Base-by-base conservation (phyloP, 2,113 vertebrate species). In the Melanostigma gelatinosum region DNA sequence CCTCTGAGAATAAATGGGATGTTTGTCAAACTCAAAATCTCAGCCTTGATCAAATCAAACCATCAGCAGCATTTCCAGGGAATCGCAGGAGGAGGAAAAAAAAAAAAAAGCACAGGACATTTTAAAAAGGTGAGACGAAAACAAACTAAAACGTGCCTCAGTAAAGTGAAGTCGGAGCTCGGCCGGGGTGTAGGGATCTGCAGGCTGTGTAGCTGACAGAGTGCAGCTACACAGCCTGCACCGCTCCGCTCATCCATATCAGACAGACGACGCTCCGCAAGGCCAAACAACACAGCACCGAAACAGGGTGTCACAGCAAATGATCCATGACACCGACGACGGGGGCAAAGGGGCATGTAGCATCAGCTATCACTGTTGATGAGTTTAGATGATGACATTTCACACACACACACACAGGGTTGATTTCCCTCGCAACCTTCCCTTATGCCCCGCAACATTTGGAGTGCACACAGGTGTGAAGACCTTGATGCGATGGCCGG, bases 301-400 rank as follows among this genome's bases (percentile, higher is more conserved):
- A 82, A 27, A 85, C 77, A 69, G 29, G 61, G 84, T 74, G 80
- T 85, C 76, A 77, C n/a, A 12, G 71, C 71, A 88, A 90, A 90
- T 87, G 85, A 91, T 87, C 92, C 74, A 75, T 85, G 88, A 81
- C 82, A 85, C 6, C 73, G 83, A 82, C 63, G 13, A 50, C 67
- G 42, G 8, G 46, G 27, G 3, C 42, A 63, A 36, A n/a, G 68
- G 76, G 65, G 68, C 83, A 83, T 69, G 87, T 66, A 69, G 66
- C 76, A 77, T 88, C 82, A 79, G 76, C 67, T 57, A 79, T 91
- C 48, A 60, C 63, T 67, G 67, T 52, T 87, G 84, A 90, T 88
- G 77, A 80, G 64, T 72, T 58, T 8, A 24, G 69, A 79, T 78
- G 76, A 84, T 50, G 72, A 77, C 68, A 80, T 72, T 36, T 52